A percentile compares a stretch with the other conserved stretches of the same genome.
phyloP scores from a whole-genome alignment of 92 coral and sea anemone species.

The Montipora capitata region DNA sequence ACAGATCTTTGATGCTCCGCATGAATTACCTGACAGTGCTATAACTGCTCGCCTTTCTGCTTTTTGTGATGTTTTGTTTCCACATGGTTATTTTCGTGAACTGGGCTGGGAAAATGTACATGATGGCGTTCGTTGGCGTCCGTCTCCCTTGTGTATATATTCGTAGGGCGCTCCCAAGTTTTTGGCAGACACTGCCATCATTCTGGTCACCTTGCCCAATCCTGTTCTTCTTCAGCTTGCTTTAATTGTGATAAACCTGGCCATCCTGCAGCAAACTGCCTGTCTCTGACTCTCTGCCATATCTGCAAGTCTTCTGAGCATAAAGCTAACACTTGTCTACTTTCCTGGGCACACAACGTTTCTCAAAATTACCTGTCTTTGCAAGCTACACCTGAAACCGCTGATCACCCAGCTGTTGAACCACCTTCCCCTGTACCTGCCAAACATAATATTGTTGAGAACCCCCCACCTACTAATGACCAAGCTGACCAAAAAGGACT shows the following conservation, averaged over 20 bases:
- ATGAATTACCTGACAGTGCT: conserved; percentile 27
- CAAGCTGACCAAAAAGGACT: too few species aligned
- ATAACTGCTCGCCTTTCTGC: background rate
- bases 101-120: background rate
- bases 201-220: conserved; percentile 24
- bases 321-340: background rate
- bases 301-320: background rate
- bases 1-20: conserved; percentile 23
- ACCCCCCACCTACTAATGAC: too few species aligned
- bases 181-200: conserved; percentile 26
- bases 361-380: background rate
- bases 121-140: background rate
- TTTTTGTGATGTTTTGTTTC: background rate
- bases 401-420: background rate
- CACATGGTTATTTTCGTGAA: background rate
- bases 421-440: too few species aligned
- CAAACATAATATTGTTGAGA: too few species aligned
- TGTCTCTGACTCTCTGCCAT: background rate
- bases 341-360: background rate
- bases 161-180: conserved; percentile 6
- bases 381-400: background rate
- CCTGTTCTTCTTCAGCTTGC: background rate
- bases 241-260: conserved; percentile 45
- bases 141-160: background rate
- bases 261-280: conserved; percentile 3